A percentile compares a stretch with the other conserved stretches of the same genome.
These are phyloP conservation scores for Hycleus cichorii DNA, from an alignment of 1,140 invertebrate species.

Conservation along the genomic window DNA sequence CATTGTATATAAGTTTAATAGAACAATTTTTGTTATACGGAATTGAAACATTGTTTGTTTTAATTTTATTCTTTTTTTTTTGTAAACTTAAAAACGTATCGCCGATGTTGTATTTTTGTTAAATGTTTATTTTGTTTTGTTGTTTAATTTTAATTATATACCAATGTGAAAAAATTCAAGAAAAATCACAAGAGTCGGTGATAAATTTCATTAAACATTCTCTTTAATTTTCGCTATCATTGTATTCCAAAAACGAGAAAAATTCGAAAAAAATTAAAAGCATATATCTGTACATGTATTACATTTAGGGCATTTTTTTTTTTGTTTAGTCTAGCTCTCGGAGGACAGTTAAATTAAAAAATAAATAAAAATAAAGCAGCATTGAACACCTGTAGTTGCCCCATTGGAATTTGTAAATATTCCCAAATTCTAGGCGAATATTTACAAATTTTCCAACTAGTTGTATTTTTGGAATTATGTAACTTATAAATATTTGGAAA, in stretches of 20 bases:
- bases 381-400: constrained; percentile 19
- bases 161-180: constrained; percentile 1
- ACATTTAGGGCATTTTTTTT: constrained; percentile 14
- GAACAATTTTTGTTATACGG: background rate
- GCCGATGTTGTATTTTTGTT: background rate
- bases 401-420: too few relatives aligned
- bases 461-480: constrained; percentile 18
- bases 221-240: constrained; percentile 10
- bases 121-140: background rate
- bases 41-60: background rate
- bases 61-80: background rate
- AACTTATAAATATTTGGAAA: constrained; percentile 18
- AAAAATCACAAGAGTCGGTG: background rate
- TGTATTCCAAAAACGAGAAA: background rate
- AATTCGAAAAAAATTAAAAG: constrained; percentile 1
- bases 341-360: background rate
- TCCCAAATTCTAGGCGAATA: background rate
- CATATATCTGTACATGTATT: constrained; percentile 9
- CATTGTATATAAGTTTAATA: too few relatives aligned
- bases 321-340: constrained; percentile 14
- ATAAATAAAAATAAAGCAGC: background rate
- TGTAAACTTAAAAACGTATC: background rate
- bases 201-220: background rate
- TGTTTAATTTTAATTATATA: constrained; percentile 1
- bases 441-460: constrained; percentile 4